Evolutionary conservation across 2,797 vertebrate species (phyloP).

Genomic region (Gymnocypris eckloni): DNA sequence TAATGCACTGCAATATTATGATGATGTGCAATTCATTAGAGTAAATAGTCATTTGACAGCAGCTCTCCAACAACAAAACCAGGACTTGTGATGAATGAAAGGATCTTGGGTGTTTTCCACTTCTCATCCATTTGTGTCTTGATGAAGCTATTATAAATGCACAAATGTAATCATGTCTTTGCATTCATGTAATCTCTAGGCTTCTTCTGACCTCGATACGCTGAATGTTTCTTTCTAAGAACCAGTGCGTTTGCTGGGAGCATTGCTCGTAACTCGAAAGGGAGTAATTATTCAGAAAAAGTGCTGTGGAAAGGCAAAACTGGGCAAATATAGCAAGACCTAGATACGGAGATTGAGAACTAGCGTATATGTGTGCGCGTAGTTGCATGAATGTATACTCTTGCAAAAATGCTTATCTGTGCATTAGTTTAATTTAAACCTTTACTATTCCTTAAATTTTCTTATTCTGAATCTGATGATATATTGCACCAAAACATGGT

Average conservation of each 20-base stretch:
- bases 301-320: slow-evolving; percentile 42
- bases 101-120: not conserved
- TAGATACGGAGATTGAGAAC: slow-evolving; percentile 27
- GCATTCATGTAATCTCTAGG: slow-evolving; percentile 64
- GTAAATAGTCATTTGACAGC: not conserved
- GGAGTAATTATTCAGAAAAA: slow-evolving; percentile 35
- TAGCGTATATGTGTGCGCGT: not conserved
- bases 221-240: slow-evolving; percentile 58
- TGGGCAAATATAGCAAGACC: slow-evolving; percentile 37
- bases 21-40: not conserved
- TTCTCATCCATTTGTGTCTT: not conserved
- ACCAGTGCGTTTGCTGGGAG: slow-evolving; percentile 22
- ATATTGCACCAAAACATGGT: slow-evolving; percentile 25
- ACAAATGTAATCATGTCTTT: slow-evolving; percentile 67
- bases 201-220: slow-evolving; percentile 68
- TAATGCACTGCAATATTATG: not conserved
- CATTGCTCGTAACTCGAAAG: slow-evolving; percentile 14
- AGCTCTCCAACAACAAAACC: not conserved
- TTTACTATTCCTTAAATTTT: slow-evolving; percentile 9
- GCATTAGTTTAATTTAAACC: slow-evolving; percentile 3
- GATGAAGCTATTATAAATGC: slow-evolving; percentile 41
- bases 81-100: not conserved
- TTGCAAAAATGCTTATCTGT: slow-evolving; percentile 5
- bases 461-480: slow-evolving; percentile 33
- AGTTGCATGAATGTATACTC: not conserved